Percentiles rank a stretch among this genome's conserved stretches.
Conservation (phyloP, 2,113 vertebrate species). For the Axis porcinus region DNA sequence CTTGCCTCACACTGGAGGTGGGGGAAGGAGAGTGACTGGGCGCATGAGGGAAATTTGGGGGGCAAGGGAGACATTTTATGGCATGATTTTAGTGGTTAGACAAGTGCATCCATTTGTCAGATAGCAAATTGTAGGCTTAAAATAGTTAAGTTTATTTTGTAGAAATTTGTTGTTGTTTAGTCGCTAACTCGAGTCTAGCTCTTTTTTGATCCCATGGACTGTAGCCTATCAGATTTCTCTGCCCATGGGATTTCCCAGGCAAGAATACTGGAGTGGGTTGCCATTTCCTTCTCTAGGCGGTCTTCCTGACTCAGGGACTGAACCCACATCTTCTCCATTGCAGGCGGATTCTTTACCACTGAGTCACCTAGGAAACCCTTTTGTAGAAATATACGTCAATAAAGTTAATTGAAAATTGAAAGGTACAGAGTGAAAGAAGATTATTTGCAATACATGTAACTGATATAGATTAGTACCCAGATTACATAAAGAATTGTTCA, state of each 20-base stretch:
- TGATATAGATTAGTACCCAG: neutral
- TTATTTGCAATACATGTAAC: neutral
- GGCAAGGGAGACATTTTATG: neutral
- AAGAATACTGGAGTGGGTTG: neutral
- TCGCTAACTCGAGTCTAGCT: neutral
- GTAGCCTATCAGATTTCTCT: neutral
- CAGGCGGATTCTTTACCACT: neutral
- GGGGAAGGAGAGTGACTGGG: neutral
- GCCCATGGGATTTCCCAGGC: neutral
- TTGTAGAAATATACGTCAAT: neutral
- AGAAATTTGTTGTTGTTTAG: neutral
- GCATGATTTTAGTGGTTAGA: neutral
- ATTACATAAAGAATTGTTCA: neutral
- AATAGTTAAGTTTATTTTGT: neutral
- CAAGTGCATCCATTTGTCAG: neutral
- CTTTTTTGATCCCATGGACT: neutral
- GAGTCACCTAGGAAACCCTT: neutral
- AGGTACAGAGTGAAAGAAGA: neutral
- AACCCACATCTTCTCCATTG: neutral
- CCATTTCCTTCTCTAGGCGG: neutral
- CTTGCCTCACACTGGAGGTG: neutral
- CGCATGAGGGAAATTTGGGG: neutral
- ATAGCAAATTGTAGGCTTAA: neutral
- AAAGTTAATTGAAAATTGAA: neutral
- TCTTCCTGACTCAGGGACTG: neutral